Conservation (phyloP, 2,888 invertebrate species). For the Nezara viridula region DNA sequence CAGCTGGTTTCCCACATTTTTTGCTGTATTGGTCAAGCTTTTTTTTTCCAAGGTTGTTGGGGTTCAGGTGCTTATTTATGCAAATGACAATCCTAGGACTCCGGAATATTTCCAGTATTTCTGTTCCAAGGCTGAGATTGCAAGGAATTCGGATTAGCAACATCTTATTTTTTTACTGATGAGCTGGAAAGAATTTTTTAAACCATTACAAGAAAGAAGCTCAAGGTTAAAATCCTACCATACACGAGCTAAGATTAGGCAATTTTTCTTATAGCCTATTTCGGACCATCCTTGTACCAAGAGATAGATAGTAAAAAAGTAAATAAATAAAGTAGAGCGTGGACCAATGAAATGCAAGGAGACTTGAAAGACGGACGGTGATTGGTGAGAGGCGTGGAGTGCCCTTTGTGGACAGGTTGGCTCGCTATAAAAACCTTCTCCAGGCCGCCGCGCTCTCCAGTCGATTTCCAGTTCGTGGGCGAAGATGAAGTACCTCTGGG, state of each 20-base stretch:
- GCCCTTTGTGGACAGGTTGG: background rate
- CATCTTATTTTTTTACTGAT: background rate
- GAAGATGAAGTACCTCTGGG: slow-evolving; percentile 18
- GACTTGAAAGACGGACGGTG: background rate
- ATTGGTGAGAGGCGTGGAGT: slow-evolving; percentile 31
- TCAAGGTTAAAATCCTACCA: background rate
- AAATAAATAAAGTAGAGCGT: background rate
- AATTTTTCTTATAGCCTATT: background rate
- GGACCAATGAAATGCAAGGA: background rate
- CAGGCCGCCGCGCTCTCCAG: slow-evolving; percentile 2
- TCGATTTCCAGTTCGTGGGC: background rate
- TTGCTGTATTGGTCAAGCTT: background rate
- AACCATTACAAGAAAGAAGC: background rate
- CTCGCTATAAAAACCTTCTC: slow-evolving; percentile 13
- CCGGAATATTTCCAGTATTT: background rate
- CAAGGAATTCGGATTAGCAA: background rate
- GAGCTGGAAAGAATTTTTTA: background rate
- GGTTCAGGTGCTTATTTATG: background rate
- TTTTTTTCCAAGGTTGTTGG: background rate
- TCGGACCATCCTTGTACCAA: background rate
- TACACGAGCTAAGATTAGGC: background rate
- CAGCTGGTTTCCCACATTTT: background rate
- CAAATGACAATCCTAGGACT: background rate
- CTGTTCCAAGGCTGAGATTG: background rate
- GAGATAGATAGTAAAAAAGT: background rate